Evolutionary conservation across 2,888 invertebrate species (phyloP).

Genomic region (Hemicrepidius hirtus): DNA sequence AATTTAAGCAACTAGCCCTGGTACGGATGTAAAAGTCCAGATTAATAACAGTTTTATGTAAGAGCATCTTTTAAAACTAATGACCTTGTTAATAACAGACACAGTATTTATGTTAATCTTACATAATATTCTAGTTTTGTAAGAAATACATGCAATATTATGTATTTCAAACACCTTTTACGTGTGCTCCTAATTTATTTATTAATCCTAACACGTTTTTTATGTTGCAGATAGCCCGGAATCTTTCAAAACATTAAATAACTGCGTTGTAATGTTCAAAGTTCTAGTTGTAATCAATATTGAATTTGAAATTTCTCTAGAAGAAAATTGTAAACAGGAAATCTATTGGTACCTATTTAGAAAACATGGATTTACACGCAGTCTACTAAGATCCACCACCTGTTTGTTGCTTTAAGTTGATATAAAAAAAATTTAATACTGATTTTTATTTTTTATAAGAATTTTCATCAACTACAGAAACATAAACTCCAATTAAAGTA

Average conservation of each 20-base stretch:
- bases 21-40: slow-evolving; percentile 3
- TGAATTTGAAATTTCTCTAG: too few species aligned
- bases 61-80: slow-evolving; percentile 1
- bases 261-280: slow-evolving; percentile 1
- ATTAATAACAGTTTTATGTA: not conserved
- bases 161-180: not conserved
- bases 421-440: too few species aligned
- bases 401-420: too few species aligned
- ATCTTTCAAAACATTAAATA: not conserved
- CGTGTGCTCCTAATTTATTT: not conserved
- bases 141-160: not conserved
- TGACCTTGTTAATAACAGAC: not conserved
- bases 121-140: slow-evolving; percentile 14
- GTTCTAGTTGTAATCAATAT: not conserved
- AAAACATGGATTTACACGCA: too few species aligned
- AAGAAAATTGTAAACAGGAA: too few species aligned
- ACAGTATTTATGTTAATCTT: not conserved
- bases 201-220: not conserved
- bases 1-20: too few species aligned
- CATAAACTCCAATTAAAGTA: too few species aligned
- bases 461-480: too few species aligned
- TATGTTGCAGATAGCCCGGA: not conserved
- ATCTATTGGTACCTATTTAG: too few species aligned
- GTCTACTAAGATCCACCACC: too few species aligned
- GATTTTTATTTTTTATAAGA: too few species aligned